Evolutionary conservation across 2,797 vertebrate genomes (phyloP).

Genomic region (Lophotriccus pileatus): DNA sequence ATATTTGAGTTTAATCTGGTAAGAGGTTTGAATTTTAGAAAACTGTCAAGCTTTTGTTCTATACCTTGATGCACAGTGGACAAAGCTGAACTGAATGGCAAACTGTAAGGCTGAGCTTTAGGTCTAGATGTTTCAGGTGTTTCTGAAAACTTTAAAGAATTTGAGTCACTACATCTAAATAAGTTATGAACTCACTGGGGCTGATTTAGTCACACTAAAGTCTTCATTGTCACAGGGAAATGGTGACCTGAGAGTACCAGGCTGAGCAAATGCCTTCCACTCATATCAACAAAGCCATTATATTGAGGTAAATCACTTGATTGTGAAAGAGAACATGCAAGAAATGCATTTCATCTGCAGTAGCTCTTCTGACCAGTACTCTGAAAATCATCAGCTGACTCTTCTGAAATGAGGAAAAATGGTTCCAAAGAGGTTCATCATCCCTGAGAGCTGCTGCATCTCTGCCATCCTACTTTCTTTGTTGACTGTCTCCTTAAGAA

Average conservation of each 20-base stretch:
- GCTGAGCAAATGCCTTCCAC: background rate
- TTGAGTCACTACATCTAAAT: background rate
- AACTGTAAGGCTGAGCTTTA: background rate
- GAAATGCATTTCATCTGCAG: background rate
- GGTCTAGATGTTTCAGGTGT: background rate
- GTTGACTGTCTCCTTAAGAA: background rate
- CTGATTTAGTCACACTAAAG: background rate
- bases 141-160: background rate
- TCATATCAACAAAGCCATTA: background rate
- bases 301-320: background rate
- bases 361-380: background rate
- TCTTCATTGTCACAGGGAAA: background rate
- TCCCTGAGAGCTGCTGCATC: background rate
- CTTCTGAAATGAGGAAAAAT: background rate
- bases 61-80: background rate
- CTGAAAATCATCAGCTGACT: background rate
- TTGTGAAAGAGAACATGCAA: background rate
- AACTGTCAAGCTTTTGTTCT: background rate
- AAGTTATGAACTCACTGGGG: background rate
- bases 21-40: background rate
- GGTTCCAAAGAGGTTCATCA: background rate
- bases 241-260: background rate
- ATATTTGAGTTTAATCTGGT: background rate
- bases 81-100: background rate
- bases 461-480: background rate